Evolutionary conservation across 2,797 vertebrate species (phyloP), one percentile per base, ranked within the genome.

Genomic region (Lithobates pipiens): DNA sequence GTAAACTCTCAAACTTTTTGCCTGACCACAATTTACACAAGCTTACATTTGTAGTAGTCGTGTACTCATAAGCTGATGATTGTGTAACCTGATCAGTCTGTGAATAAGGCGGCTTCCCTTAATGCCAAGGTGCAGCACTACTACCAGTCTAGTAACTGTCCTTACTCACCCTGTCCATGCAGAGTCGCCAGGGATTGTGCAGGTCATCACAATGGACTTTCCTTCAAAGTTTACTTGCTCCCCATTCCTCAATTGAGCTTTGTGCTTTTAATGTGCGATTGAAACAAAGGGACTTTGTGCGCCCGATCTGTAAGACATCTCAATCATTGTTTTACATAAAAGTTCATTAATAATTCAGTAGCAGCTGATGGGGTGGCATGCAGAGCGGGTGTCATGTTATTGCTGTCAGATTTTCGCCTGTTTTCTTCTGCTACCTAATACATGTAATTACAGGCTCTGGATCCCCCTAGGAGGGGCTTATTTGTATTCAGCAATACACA

Each of bases 281-380:
- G 23, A 46, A 44, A 87, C 81, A 87, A 87, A 76, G 86, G 16
- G 57, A 69, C 85, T 44, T 71, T 87, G 86, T 85, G 69, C 46
- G 10, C 39, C 27, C 46, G 57, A 78, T 83, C 76, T 84, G 70
- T 83, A 87, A 84, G 80, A 87, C 81, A 65, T 87, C 86, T 83
- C 81, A 21, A 73, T 87, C 81, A 79, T 87, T 87, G 76, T 84
- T 80, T 39, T 84, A 79, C 81, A 87, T 68, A 80, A 82, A 25
- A 70, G 61, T 75, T 78, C 82, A 84, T 87, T 87, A 87, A 87
- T 87, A 79, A 87, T 87, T 87, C 86, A 87, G 85, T 23, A 87
- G 81, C 81, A 80, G 86, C 86, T 87, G 86, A 87, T 87, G 25
- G 32, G 76, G 61, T 36, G 61, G 77, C 63, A 39, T 61, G 75